These are phyloP conservation scores for Scolopax mira DNA, from an alignment of 2,113 vertebrate genomes.

Conservation along the genomic window DNA sequence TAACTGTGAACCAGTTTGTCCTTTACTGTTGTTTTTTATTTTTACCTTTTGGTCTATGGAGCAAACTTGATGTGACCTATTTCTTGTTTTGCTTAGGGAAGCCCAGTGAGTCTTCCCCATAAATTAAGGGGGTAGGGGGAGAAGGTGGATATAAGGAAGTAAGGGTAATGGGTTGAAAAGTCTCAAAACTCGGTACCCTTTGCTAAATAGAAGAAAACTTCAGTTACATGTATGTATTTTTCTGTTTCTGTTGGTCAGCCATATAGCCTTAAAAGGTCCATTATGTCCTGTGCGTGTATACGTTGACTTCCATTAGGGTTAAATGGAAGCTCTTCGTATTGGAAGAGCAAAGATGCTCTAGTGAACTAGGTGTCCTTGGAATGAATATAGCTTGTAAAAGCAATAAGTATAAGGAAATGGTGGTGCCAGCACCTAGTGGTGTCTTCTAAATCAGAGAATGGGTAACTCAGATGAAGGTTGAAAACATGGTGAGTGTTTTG, in stretches of 20 bases:
- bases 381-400: constrained; percentile 25
- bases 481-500: background rate
- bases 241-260: constrained; percentile 56
- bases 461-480: background rate
- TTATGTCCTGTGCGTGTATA: background rate
- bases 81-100: constrained; percentile 53
- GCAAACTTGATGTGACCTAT: constrained; percentile 48
- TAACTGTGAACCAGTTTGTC: constrained; percentile 78
- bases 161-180: constrained; percentile 20
- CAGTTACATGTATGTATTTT: constrained; percentile 35
- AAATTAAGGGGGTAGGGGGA: background rate
- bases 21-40: constrained; percentile 26
- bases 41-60: constrained; percentile 57
- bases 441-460: background rate
- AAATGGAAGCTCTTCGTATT: background rate
- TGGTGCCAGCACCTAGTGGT: background rate
- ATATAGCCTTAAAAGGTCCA: constrained; percentile 70
- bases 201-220: constrained; percentile 38
- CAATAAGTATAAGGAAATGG: constrained; percentile 33
- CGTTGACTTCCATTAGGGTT: constrained; percentile 10
- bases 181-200: constrained; percentile 23
- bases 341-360: background rate
- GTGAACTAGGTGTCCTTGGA: background rate
- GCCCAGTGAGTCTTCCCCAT: constrained; percentile 27
- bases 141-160: constrained; percentile 30